These are phyloP conservation scores for Spodoptera littoralis DNA, from an alignment of 2,888 invertebrate species.

Conservation along the genomic window DNA sequence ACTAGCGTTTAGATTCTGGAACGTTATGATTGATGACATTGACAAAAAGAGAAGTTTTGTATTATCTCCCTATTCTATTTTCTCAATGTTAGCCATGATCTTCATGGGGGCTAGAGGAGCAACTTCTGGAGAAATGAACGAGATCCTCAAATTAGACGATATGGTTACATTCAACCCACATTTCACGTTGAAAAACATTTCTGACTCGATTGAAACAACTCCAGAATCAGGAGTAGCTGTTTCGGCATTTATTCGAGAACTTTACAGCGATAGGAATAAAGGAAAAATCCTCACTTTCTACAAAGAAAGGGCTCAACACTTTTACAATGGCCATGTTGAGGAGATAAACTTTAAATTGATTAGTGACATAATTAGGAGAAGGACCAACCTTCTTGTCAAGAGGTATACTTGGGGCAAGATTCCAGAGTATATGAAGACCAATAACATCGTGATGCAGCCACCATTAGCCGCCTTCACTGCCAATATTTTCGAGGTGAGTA, in stretches of 20 bases:
- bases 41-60: conserved; percentile 93
- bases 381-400: conserved; percentile 94
- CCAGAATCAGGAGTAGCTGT: conserved; percentile 92
- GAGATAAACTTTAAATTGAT: conserved; percentile 95
- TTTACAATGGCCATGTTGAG: conserved; percentile 95
- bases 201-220: conserved; percentile 92
- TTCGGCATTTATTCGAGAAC: conserved; percentile 94
- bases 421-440: conserved; percentile 92
- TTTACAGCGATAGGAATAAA: conserved; percentile 94
- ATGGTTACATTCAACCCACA: conserved; percentile 97
- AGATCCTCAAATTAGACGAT: conserved; percentile 94
- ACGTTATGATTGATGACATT: conserved; percentile 91
- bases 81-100: conserved; percentile 96
- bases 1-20: conserved; percentile 95
- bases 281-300: conserved; percentile 95
- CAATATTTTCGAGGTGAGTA: conserved; percentile 92
- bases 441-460: conserved; percentile 91
- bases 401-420: conserved; percentile 94
- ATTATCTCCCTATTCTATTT: conserved; percentile 95
- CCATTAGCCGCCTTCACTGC: conserved; percentile 94
- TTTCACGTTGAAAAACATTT: conserved; percentile 94
- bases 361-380: conserved; percentile 93
- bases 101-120: conserved; percentile 95
- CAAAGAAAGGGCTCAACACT: conserved; percentile 95
- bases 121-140: conserved; percentile 97